Percentiles rank a stretch among this genome's conserved stretches.
Evolutionary conservation across 2,888 invertebrate genomes (phyloP).

Genomic region (Notocelia uddmanniana): DNA sequence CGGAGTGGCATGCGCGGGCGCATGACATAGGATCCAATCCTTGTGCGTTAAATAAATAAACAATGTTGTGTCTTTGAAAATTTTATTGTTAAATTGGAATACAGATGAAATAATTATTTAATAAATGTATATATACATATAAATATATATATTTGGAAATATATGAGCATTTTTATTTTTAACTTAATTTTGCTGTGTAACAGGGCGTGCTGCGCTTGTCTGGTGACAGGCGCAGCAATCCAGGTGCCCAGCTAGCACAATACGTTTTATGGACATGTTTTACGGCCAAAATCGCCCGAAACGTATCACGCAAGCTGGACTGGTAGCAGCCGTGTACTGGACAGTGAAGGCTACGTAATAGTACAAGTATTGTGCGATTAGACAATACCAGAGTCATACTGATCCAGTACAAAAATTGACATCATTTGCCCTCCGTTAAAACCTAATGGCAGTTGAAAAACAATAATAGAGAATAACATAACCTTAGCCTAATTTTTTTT

Average conservation of each 20-base stretch:
- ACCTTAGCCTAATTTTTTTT: conserved; percentile 41
- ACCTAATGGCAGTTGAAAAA: conserved; percentile 32
- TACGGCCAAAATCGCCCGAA: too few species aligned
- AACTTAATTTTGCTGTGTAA: conserved; percentile 28
- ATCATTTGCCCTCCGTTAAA: background rate
- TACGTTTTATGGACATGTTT: too few species aligned
- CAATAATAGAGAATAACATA: conserved; percentile 41
- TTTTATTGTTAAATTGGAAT: conserved; percentile 86
- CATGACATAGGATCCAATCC: conserved; percentile 68
- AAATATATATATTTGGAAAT: conserved; percentile 84
- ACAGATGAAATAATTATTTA: conserved; percentile 85
- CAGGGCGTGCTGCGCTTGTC: background rate
- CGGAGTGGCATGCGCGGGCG: background rate
- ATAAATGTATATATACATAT: conserved; percentile 81
- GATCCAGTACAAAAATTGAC: conserved; percentile 5
- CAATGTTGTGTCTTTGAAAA: conserved; percentile 86
- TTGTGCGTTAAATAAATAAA: conserved; percentile 78
- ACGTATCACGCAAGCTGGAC: too few species aligned
- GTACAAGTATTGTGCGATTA: too few species aligned
- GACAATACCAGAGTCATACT: background rate
- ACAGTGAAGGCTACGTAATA: background rate
- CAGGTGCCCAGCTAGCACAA: too few species aligned
- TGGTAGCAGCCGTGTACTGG: conserved; percentile 12
- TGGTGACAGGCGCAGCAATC: too few species aligned
- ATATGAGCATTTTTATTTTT: conserved; percentile 64